Evolutionary conservation across 2,888 invertebrate genomes (phyloP), one percentile per base, ranked within the genome.

Genomic region (Calameuta idolon): DNA sequence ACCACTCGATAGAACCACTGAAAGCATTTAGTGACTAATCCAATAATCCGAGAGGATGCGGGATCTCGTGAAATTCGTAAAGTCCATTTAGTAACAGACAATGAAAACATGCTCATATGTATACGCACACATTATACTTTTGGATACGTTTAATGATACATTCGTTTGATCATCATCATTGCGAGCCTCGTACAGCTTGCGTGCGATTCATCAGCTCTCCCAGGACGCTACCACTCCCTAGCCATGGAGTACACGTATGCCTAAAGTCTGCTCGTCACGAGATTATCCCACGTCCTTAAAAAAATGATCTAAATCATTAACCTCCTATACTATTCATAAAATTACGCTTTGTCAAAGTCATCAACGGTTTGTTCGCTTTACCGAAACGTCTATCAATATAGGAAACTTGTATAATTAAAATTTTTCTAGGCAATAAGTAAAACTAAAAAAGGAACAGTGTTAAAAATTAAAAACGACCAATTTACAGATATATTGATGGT

Each of bases 161-260:
- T 74, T 55, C 74, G 34, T 74, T 74, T 33, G 34, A 74, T 74
- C 74, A 74, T 74, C 74, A 34, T 69, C 69, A 34, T 77, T 69
- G 75, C 75, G 75, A 75, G 75, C 35, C 34, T 69, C 77, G 76
- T 75, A 71, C 76, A 78, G 34, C 79, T 76, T 73, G 76, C 79
- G 79, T 81, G 81, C 81, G 75, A 83, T 77, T 80, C 80, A 80
- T 80, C 80, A 76, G 79, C 74, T 82, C 78, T 81, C 80, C 80
- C 82, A 78, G 81, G 78, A 77, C 79, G 81, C 77, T 76, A 80
- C 79, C 81, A 81, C 81, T 78, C 81, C 80, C 78, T 34, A 73
- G 76, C 73, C 33, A 55, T 69, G 71, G 78, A 30, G 71, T 34
- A 34, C 71, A 71, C 34, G 34, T 71, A 71, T 31, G 12, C 12